phyloP scores from a whole-genome alignment of 2,113 vertebrate species.

The Laticauda colubrina region DNA sequence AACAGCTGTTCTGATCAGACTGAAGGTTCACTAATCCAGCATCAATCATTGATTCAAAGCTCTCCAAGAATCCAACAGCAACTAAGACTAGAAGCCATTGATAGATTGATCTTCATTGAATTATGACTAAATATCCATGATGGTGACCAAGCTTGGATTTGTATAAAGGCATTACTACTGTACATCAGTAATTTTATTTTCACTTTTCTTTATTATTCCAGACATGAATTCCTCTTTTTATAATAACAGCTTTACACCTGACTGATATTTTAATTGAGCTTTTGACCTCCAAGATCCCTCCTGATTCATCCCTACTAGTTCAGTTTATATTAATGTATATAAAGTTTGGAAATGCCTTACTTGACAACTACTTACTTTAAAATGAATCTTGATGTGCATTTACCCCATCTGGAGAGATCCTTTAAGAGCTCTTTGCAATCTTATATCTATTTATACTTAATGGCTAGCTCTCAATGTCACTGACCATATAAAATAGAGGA shows the following conservation, averaged over 20 bases:
- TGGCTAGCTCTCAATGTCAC: not conserved
- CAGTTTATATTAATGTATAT: not conserved
- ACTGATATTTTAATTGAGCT: not conserved
- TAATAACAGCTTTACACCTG: not conserved
- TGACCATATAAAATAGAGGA: not conserved
- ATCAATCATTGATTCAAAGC: not conserved
- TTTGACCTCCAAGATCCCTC: not conserved
- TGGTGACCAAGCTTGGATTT: not conserved
- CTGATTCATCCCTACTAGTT: not conserved
- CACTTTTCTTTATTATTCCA: not conserved
- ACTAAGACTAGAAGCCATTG: not conserved
- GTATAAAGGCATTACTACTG: not conserved
- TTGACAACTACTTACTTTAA: not conserved
- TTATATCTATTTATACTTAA: not conserved
- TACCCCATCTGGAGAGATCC: not conserved
- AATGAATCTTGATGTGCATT: not conserved
- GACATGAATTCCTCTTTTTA: not conserved
- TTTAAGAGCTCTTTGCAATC: not conserved
- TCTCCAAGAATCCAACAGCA: not conserved
- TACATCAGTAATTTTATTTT: not conserved
- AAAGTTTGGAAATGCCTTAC: not conserved
- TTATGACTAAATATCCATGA: not conserved
- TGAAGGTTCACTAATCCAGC: not conserved
- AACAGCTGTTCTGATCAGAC: too few relatives aligned
- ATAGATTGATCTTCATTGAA: not conserved